Evolutionary conservation across 2,113 vertebrate species (phyloP), one percentile per base, ranked within the genome.

Genomic region (Candoia aspera): DNA sequence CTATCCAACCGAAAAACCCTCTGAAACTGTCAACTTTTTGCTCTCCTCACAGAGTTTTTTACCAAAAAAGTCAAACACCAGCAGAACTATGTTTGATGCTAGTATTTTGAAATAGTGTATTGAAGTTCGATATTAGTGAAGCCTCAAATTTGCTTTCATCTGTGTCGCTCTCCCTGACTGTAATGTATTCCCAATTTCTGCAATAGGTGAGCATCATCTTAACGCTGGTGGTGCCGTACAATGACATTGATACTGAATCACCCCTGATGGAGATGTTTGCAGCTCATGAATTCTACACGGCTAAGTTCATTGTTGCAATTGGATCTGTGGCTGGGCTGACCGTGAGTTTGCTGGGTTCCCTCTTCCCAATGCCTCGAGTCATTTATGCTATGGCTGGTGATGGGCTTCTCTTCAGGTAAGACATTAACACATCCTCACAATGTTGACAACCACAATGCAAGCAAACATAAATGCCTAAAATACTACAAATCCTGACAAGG

Each of bases 231-330:
- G 99, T 99, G 89, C 99, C 99, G 0, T 99, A 98, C 4, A 95
- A 98, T 29, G 97, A 98, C 93, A 99, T 99, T 0, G 99, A 99
- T 73, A 98, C 98, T 0, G 99, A 99, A 42, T 99, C 99, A 19
- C 99, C 99, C 0, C 98, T 99, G 95, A 99, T 99, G 98, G 99
- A 99, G 97, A 99, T 99, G 99, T 99, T 99, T 58, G 98, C 98
- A 0, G 97, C 93, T 58, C 99, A 98, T 0, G 98, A 98, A 33
- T 99, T 99, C 96, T 96, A 98, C 0, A 97, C 97, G 37, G 99
- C 99, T 84, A 99, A 99, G 92, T 99, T 99, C 95, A 96, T 98
- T 0, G 98, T 99, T 92, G 99, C 99, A 5, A 98, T 98, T 0
- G 99, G 99, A 3, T 98, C 99, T 0, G 98, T 99, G 1, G 98